phyloP scores from a whole-genome alignment of 2,888 invertebrate genomes.

The Opisthograptis luteolata region DNA sequence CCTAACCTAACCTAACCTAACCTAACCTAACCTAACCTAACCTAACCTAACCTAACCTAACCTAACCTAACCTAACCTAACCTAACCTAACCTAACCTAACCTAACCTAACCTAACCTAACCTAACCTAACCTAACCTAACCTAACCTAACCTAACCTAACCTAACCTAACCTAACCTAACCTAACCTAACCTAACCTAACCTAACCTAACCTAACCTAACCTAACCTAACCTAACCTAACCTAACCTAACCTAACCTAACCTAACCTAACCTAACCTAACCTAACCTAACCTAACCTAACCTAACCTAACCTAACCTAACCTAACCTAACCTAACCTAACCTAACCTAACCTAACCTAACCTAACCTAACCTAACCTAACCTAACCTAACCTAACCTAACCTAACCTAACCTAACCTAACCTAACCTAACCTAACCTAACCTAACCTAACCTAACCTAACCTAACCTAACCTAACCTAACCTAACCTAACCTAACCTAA shows the following conservation, averaged over 20 bases:
- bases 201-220: conserved; percentile 40
- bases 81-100: conserved; percentile 27
- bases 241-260: conserved; percentile 34
- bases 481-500: conserved; percentile 3
- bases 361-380: conserved; percentile 42
- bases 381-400: conserved; percentile 40
- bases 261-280: neutral
- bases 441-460: neutral
- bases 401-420: conserved; percentile 11
- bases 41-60: neutral
- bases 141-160: conserved; percentile 41
- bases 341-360: conserved; percentile 20
- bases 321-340: conserved; percentile 26
- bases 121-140: conserved; percentile 33
- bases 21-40: neutral
- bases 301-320: conserved; percentile 40
- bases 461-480: conserved; percentile 5
- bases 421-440: neutral
- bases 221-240: conserved; percentile 39
- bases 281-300: conserved; percentile 42
- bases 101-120: conserved; percentile 11
- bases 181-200: neutral
- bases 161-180: conserved; percentile 39
- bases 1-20: neutral
- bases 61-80: conserved; percentile 6